Evolutionary conservation across 2,113 vertebrate genomes (phyloP).

Genomic region (Psittacula cyanocephala): DNA sequence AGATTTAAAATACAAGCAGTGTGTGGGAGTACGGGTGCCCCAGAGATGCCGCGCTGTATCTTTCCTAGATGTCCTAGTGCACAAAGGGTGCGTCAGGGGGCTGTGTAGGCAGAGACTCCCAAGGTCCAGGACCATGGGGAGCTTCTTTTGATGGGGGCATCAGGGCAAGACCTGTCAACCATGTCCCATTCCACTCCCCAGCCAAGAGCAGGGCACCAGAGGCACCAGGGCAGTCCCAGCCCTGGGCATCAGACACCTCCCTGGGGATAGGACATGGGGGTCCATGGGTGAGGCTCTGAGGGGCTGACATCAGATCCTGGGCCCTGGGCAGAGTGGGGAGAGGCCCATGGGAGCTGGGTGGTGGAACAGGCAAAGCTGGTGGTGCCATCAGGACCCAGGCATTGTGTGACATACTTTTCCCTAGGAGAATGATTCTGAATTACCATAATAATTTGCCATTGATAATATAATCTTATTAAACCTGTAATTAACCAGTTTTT

Average conservation of each 20-base stretch:
- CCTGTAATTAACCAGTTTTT: background rate
- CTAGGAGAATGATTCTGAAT: background rate
- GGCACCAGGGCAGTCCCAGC: accelerated
- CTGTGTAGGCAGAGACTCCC: accelerated
- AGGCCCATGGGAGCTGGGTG: background rate
- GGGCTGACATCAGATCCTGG: background rate
- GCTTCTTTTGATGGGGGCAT: accelerated
- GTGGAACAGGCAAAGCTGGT: background rate
- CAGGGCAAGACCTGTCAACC: background rate
- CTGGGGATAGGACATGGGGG: too few species aligned
- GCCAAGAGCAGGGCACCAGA: background rate
- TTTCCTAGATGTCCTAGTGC: background rate
- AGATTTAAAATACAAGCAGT: background rate
- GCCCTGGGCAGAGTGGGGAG: accelerated
- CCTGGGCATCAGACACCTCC: background rate
- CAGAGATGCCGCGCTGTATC: background rate
- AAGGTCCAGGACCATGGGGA: background rate
- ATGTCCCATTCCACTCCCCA: background rate
- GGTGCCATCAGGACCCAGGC: background rate
- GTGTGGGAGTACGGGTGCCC: background rate
- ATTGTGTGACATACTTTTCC: background rate
- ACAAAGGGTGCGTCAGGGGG: background rate
- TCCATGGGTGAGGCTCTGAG: background rate
- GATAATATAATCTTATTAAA: background rate
- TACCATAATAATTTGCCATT: background rate